Base-by-base conservation (phyloP, 2,888 invertebrate species). In the Meloe dianella region DNA sequence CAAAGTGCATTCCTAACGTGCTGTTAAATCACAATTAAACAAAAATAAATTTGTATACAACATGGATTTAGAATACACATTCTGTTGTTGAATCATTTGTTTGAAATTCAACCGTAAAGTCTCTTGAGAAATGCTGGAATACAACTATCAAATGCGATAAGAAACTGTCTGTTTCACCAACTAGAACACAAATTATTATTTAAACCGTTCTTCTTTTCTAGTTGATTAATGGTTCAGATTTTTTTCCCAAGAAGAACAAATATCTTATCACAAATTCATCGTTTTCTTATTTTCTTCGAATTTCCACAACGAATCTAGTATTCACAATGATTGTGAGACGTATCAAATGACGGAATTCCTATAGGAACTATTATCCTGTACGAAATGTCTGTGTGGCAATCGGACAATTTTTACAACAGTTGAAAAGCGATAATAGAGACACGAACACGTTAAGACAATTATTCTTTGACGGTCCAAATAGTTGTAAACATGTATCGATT, bases 261-360 rank as follows among this genome's bases (percentile, higher is more conserved):
- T 32, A 8, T 10, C 32, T 32, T 32, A 32, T 32, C 32, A 10
- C 32, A 10, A 9, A 32, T 32, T 32, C 32, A 10, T 32, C 32
- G 32, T 32, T 1, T 32, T 9, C 4, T 32, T 35, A 1, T 35
- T 14, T 35, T 6, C 17, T 41, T 41, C n/a, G 1, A 47, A 10
- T 14, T 3, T 54, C 14, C 54, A 54, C 24, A 10, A 12, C 54
- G 10, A 54, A 47, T 20, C 9, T 20, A 27, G 2, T 47, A 47
- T 47, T n/a, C 47, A n/a, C n/a, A 10, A 7, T 7, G 5, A 35
- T 35, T 4, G 35, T 20, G 20, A 24, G 54, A 54, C 54, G 9
- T 54, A 54, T 24, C 24, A 14, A 54, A 54, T 54, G 24, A 24
- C 24, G 54, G 24, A 54, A 54, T 54, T 54, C 54, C 54, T 54